A percentile compares a stretch with the other conserved stretches of the same genome.
Evolutionary conservation across 2,113 vertebrate species (phyloP).

Genomic region (Pardalotus punctatus): DNA sequence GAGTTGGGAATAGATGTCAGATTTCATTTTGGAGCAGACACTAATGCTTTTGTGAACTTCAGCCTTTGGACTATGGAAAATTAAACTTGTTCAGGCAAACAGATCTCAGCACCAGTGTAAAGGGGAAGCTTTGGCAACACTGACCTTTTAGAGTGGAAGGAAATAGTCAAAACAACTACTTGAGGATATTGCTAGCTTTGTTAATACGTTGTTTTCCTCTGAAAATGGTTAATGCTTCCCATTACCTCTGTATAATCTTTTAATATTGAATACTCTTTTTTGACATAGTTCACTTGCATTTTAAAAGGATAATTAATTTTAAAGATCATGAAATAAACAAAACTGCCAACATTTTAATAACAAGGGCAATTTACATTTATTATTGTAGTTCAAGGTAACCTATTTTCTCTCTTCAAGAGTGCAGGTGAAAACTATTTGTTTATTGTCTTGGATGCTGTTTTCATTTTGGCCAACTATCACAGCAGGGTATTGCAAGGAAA

Average conservation of each 20-base stretch:
- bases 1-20: not conserved
- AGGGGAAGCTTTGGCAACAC: not conserved
- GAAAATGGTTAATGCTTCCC: not conserved
- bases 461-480: not conserved
- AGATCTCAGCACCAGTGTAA: not conserved
- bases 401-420: not conserved
- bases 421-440: not conserved
- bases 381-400: not conserved
- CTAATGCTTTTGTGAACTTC: not conserved
- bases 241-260: not conserved
- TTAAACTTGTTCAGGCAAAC: not conserved
- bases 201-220: not conserved
- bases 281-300: not conserved
- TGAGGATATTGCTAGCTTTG: not conserved
- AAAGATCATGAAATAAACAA: not conserved
- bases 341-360: not conserved
- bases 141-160: not conserved
- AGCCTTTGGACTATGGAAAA: not conserved
- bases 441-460: not conserved
- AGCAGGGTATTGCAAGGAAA: not conserved
- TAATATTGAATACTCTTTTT: not conserved
- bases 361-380: not conserved
- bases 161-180: not conserved
- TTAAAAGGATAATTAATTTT: not conserved
- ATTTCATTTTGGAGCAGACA: not conserved